Evolutionary conservation across 2,113 vertebrate species (phyloP).

Genomic region (Apodemus sylvaticus): DNA sequence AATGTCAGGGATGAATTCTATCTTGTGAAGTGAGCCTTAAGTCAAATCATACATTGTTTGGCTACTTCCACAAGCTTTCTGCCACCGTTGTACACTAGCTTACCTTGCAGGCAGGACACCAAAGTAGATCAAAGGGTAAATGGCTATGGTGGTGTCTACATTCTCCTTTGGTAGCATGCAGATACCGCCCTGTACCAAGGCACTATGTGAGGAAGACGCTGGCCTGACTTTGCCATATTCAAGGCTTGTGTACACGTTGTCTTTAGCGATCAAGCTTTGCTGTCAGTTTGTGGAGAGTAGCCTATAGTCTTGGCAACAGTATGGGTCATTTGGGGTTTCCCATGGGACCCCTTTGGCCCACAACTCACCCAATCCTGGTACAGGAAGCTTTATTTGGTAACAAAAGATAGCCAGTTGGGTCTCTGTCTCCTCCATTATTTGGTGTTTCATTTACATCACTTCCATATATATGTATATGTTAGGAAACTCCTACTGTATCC

Average conservation of each 20-base stretch:
- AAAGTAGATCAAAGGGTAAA: too few species aligned
- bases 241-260: neutral
- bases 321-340: neutral
- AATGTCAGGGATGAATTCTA: neutral
- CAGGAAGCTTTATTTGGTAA: neutral
- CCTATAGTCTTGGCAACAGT: neutral
- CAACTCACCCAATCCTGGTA: neutral
- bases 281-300: neutral
- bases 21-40: neutral
- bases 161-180: neutral
- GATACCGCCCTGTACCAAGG: neutral
- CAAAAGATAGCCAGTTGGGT: neutral
- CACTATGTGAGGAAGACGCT: neutral
- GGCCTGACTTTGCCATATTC: neutral
- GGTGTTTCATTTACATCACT: neutral
- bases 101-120: neutral
- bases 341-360: neutral
- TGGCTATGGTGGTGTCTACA: neutral
- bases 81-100: neutral
- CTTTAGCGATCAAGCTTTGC: neutral
- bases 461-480: neutral
- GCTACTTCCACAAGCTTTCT: neutral
- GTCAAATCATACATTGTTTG: neutral
- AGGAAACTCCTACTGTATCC: neutral
- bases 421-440: neutral